A percentile compares a stretch with the other conserved stretches of the same genome.
phyloP scores from a whole-genome alignment of 1,140 invertebrate species.

The Adoxophyes honmai region DNA sequence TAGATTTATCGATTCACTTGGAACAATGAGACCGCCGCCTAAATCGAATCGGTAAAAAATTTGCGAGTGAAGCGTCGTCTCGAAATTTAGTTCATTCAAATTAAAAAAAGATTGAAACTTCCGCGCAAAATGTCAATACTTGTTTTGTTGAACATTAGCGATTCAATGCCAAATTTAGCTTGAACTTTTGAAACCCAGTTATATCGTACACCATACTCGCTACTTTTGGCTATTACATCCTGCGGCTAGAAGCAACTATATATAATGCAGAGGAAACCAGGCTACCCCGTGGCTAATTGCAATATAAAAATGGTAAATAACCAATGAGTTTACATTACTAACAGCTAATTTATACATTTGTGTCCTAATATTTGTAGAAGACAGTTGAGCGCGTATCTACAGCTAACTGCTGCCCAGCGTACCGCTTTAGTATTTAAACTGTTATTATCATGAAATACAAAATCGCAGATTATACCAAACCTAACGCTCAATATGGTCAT shows the following conservation, averaged over 20 bases:
- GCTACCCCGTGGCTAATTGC: constrained; percentile 62
- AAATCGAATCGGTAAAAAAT: too few species aligned
- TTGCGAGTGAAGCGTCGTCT: too few species aligned
- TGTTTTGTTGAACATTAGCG: constrained; percentile 34
- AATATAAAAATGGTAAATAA: constrained; percentile 66
- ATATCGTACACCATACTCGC: neutral
- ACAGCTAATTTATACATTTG: too few species aligned
- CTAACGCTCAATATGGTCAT: too few species aligned
- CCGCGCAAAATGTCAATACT: constrained; percentile 44
- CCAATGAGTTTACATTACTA: constrained; percentile 6
- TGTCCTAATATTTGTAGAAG: too few species aligned
- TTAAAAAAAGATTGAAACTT: constrained; percentile 4
- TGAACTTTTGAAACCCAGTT: neutral
- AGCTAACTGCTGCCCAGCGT: too few species aligned
- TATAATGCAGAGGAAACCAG: constrained; percentile 65
- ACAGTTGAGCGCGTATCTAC: too few species aligned
- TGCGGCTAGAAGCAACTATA: neutral
- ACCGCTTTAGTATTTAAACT: too few species aligned
- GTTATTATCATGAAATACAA: too few species aligned
- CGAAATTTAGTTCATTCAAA: neutral
- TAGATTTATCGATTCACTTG: neutral
- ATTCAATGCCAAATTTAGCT: constrained; percentile 24
- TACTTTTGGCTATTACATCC: neutral
- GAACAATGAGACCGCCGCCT: neutral
- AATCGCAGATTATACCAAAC: too few species aligned